Base-by-base conservation (phyloP, 2,113 vertebrate genomes). In the Chitala chitala region DNA sequence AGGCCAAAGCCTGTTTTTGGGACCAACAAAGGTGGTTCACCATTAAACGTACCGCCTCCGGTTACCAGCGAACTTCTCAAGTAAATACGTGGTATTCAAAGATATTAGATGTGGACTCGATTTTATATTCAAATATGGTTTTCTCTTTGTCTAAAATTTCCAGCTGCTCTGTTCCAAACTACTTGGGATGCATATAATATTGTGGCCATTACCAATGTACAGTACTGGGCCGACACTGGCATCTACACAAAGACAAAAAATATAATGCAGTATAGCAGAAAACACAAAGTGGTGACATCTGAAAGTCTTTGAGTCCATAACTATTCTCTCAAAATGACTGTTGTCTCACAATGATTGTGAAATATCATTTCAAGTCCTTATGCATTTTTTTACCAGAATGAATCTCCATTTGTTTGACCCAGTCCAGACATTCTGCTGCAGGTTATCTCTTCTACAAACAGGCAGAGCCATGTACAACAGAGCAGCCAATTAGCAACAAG, bases 81-180 rank as follows among this genome's bases (percentile, higher is more conserved):
- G 59, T 2, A 6, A 33, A 63, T 63, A 38, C 17, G 31, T 6
- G 31, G 59, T 63, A 33, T 63, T 36, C 59, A n/a, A n/a, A 63
- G 59, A 38, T 63, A 36, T 63, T 63, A 63, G 59, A 63, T 63
- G 38, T 2, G 17, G 59, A 33, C 6, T 63, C n/a, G 9, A 36
- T 63, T 63, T 63, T 63, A 63, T 63, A 36, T 63, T 63, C 31
- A 63, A 63, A 63, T 63, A 63, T 63, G 33, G 59, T 63, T 36
- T 63, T 36, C 4, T 4, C 33, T 63, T 63, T 63, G 33, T 63
- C 38, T 33, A 63, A 31, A 59, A 20, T 36, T 2, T 13, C 15
- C 38, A 63, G 38, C 29, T 63, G 33, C 38, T 61, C 59, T 63
- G 33, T 63, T 63, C 59, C 38, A 63, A n/a, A n/a, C n/a, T n/a